Conservation (phyloP, 2,113 vertebrate species). For the Catharus bicknelli region DNA sequence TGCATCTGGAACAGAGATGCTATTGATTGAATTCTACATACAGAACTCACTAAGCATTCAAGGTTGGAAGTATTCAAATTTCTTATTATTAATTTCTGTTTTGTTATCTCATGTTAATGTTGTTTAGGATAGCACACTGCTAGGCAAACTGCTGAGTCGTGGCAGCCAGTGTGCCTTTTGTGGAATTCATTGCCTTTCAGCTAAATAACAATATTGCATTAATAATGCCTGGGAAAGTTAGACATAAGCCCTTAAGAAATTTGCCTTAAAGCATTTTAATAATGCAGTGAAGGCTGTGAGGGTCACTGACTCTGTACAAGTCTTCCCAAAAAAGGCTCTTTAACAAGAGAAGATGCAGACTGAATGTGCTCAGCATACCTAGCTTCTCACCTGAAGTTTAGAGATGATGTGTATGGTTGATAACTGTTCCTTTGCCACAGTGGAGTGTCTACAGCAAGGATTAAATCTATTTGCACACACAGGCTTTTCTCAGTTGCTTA, state of each 20-base stretch:
- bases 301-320: neutral
- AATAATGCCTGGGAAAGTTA: neutral
- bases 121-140: neutral
- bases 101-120: neutral
- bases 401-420: neutral
- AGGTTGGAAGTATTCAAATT: neutral
- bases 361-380: neutral
- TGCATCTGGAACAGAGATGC: neutral
- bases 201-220: neutral
- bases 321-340: neutral
- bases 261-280: neutral
- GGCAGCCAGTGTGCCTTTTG: neutral
- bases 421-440: neutral
- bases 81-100: neutral
- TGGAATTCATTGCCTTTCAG: neutral
- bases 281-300: neutral
- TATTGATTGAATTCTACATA: neutral
- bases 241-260: neutral
- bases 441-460: neutral
- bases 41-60: fast-evolving
- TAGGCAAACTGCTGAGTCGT: neutral
- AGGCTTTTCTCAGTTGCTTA: neutral
- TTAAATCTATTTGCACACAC: neutral
- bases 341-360: neutral
- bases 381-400: neutral